These are phyloP conservation scores for Falco biarmicus DNA, from an alignment of 2,797 vertebrate species.

Conservation along the genomic window DNA sequence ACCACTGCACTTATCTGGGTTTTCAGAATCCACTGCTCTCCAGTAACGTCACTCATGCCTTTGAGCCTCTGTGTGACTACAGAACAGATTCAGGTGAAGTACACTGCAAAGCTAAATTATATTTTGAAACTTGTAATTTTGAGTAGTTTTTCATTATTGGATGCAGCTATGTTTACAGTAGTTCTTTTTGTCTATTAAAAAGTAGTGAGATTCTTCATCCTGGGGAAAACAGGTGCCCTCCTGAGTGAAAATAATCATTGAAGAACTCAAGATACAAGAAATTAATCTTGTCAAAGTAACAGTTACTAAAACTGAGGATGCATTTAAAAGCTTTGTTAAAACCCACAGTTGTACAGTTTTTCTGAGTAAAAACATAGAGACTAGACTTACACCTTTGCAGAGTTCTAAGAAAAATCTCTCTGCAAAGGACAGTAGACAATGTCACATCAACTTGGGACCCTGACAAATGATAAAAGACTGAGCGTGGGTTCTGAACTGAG, in stretches of 20 bases:
- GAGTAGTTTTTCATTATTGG: background rate
- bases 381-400: background rate
- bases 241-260: background rate
- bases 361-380: background rate
- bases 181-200: background rate
- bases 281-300: background rate
- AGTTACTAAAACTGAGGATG: background rate
- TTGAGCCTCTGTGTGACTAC: background rate
- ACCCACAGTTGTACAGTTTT: background rate
- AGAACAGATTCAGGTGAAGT: background rate
- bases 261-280: background rate
- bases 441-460: background rate
- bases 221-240: background rate
- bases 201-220: background rate
- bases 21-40: background rate
- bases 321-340: background rate
- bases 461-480: background rate
- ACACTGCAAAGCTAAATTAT: background rate
- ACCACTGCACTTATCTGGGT: background rate
- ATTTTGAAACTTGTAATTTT: background rate
- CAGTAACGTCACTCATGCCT: background rate
- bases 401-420: background rate
- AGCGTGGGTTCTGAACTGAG: background rate
- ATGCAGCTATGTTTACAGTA: background rate
- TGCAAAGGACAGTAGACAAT: background rate